Evolutionary conservation across 2,113 vertebrate genomes (phyloP).

Genomic region (Thermophis baileyi): DNA sequence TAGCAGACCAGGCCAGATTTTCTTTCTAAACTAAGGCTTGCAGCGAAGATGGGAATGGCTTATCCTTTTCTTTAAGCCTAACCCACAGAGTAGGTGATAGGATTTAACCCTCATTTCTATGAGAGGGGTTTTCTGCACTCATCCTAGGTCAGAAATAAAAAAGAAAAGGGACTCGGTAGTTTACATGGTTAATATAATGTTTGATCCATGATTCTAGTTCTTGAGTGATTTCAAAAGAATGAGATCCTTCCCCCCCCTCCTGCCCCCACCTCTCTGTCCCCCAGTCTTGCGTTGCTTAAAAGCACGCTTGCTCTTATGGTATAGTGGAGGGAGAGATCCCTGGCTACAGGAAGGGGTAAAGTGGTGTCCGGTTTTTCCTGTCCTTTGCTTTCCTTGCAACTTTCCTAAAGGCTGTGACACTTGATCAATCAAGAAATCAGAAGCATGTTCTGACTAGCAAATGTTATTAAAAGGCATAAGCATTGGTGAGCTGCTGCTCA

Average conservation of each 20-base stretch:
- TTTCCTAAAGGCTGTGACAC: not conserved
- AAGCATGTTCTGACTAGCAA: too few species aligned
- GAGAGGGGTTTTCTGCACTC: not conserved
- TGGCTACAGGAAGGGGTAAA: not conserved
- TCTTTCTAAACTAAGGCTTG: not conserved
- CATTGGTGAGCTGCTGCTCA: not conserved
- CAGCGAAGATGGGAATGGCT: not conserved
- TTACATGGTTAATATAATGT: not conserved
- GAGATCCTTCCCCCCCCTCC: too few species aligned
- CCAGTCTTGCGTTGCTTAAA: not conserved
- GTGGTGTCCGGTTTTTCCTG: not conserved
- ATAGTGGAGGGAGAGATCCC: not conserved
- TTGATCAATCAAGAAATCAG: not conserved
- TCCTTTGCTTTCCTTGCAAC: not conserved
- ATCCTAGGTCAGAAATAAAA: not conserved
- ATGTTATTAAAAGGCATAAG: not conserved
- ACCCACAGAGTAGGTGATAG: not conserved
- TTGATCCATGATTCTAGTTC: not conserved
- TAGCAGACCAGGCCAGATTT: not conserved
- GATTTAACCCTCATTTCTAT: too few species aligned
- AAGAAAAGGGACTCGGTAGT: not conserved
- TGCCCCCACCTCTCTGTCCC: too few species aligned
- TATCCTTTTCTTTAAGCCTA: not conserved
- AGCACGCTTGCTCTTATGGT: not conserved
- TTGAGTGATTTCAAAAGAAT: not conserved